Conservation (phyloP, 2,797 vertebrate genomes). For the Macropus fuliginosus region DNA sequence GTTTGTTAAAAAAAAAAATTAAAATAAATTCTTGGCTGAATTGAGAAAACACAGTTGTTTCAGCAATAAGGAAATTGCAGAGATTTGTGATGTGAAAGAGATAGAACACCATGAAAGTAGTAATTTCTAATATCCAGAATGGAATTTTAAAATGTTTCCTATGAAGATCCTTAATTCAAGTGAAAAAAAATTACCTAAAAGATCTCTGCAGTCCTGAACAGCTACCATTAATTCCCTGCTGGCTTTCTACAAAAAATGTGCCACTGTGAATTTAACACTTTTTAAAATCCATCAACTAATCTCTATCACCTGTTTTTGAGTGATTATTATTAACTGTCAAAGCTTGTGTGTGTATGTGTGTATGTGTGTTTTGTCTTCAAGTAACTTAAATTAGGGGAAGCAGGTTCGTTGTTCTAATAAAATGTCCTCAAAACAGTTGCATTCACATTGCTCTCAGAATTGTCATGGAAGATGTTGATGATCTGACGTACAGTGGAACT, state of each 20-base stretch:
- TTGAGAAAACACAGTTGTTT: slow-evolving; percentile 15
- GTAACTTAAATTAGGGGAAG: slow-evolving; percentile 30
- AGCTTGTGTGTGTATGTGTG: neutral
- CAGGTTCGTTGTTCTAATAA: slow-evolving; percentile 39
- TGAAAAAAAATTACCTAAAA: slow-evolving; percentile 50
- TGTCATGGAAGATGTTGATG: slow-evolving; percentile 27
- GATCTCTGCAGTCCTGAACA: slow-evolving; percentile 30
- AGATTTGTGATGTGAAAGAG: slow-evolving; percentile 10
- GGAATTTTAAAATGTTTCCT: slow-evolving; percentile 45
- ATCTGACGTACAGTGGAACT: slow-evolving; percentile 40
- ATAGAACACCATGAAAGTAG: slow-evolving; percentile 3
- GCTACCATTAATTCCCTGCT: slow-evolving; percentile 22
- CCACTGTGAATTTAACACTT: slow-evolving; percentile 62
- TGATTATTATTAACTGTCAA: slow-evolving; percentile 54
- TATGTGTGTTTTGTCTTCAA: slow-evolving; percentile 63
- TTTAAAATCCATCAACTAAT: slow-evolving; percentile 65
- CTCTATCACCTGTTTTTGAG: slow-evolving; percentile 62
- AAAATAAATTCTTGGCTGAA: slow-evolving; percentile 46
- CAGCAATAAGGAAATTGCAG: neutral
- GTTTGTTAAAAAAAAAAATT: slow-evolving; percentile 21
- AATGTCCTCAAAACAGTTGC: slow-evolving; percentile 46
- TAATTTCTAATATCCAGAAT: slow-evolving; percentile 23
- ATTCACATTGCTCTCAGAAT: slow-evolving; percentile 14
- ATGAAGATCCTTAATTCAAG: slow-evolving; percentile 53
- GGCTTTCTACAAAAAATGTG: slow-evolving; percentile 56